Base-by-base conservation (phyloP, 2,797 vertebrate genomes). In the Knipowitschia caucasica region DNA sequence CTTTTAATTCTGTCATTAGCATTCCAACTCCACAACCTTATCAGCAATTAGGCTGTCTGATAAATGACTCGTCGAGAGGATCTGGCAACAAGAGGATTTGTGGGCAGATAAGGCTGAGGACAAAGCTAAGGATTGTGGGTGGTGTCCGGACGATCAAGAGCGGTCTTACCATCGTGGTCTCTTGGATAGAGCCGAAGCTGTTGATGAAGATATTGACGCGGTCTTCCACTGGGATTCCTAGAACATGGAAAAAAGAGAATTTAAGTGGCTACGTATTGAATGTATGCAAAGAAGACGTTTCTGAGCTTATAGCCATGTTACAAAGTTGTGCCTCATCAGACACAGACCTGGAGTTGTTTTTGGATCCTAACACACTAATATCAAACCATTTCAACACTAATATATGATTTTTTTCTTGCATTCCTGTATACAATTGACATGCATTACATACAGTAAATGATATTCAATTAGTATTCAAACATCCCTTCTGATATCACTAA, bases 121-220 rank as follows among this genome's bases (percentile, higher is more conserved):
- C 49, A 4, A 36, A 62, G 59, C 34, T n/a, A n/a, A 43, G 26
- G 74, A 72, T 78, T 47, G 51, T 21, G 53, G 64, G 50, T 71
- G 42, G 14, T 4, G 8, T 61, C 35, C 11, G 12, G 25, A 5
- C 11, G 8, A 42, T 14, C 53, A 29, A 5, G 50, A 40, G 20
- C 49, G n/a, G 44, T 71, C 92, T 94, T 92, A 98, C 97, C 96
- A 99, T 99, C 12, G 97, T 99, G 25, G 97, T 99, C 81, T 99
- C 97, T 75, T 99, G 96, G 84, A 99, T 99, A 21, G 97, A 99
- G 40, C 97, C 96, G 83, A 99, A 99, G 76, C 96, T 99, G 90
- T 99, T 99, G 88, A 99, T 99, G 88, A 99, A 99, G 83, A 99
- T 99, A 77, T 99, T 99, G 66, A 99, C 95, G 67, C 92, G 90